Conservation (phyloP, 2,888 invertebrate species). For the Trissoscelio sp. region DNA sequence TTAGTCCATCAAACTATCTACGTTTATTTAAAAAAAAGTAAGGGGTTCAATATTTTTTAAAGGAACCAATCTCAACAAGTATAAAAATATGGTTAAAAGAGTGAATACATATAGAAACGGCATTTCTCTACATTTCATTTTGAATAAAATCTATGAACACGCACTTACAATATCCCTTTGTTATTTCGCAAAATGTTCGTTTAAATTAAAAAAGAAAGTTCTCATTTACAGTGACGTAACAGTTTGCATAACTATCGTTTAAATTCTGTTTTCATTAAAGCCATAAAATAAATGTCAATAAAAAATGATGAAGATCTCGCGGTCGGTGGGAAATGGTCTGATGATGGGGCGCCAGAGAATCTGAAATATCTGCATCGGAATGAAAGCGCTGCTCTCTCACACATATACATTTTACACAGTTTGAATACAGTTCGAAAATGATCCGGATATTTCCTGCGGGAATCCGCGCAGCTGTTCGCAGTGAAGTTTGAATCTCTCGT, state of each 20-base stretch:
- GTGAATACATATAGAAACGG: not conserved
- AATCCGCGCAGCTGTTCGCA: conserved; percentile 56
- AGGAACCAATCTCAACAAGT: too few relatives aligned
- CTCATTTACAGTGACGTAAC: too few relatives aligned
- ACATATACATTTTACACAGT: conserved; percentile 39
- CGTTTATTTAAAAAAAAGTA: too few relatives aligned
- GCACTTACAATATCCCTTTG: too few relatives aligned
- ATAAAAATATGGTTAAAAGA: too few relatives aligned
- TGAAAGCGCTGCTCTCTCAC: conserved; percentile 13
- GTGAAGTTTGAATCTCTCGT: conserved; percentile 45
- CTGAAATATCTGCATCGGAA: conserved; percentile 22
- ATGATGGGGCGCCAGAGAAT: conserved; percentile 4
- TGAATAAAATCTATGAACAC: not conserved
- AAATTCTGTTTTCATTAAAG: not conserved
- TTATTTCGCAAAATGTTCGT: not conserved
- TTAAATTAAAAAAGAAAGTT: too few relatives aligned
- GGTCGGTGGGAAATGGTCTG: not conserved
- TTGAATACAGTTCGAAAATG: conserved; percentile 58
- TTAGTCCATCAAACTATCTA: too few relatives aligned
- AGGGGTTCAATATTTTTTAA: too few relatives aligned
- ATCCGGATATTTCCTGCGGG: conserved; percentile 56
- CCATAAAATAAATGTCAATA: not conserved
- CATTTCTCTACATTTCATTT: not conserved
- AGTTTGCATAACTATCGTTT: too few relatives aligned
- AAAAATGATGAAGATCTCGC: not conserved